Conservation (phyloP, 2,888 invertebrate species). For the Lucinisca nassula region DNA sequence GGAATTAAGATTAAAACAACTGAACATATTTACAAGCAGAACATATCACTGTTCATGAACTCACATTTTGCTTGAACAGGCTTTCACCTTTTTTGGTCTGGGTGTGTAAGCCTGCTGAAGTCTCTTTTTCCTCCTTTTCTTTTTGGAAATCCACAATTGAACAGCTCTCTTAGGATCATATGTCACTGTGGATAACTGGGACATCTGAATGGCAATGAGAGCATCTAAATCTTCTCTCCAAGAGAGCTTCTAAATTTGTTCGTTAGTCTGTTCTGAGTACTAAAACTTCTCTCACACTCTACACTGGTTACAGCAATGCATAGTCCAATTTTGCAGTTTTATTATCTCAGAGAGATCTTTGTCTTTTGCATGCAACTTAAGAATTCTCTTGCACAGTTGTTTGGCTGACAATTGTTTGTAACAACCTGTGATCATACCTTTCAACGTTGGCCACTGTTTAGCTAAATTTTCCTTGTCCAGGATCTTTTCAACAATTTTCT, state of each 20-base stretch:
- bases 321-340: conserved; percentile 30
- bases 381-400: conserved; percentile 26
- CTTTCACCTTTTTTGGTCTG: too few relatives aligned
- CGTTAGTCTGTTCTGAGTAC: conserved; percentile 46
- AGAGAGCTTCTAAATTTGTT: conserved; percentile 31
- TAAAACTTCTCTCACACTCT: conserved; percentile 55
- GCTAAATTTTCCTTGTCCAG: conserved; percentile 18
- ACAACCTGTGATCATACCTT: conserved; percentile 48
- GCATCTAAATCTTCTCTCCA: background rate
- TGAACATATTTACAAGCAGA: too few relatives aligned
- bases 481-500: background rate
- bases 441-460: conserved; percentile 47
- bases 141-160: background rate
- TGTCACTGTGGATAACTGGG: background rate
- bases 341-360: conserved; percentile 13
- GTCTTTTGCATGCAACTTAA: conserved; percentile 22
- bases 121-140: background rate
- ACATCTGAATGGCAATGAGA: background rate
- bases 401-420: background rate
- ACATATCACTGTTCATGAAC: too few relatives aligned
- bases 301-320: conserved; percentile 52
- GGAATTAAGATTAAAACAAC: too few relatives aligned
- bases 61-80: too few relatives aligned
- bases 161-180: background rate
- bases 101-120: too few relatives aligned